Base-by-base conservation (phyloP, 1,140 invertebrate species). In the Trachelipus rathkii region DNA sequence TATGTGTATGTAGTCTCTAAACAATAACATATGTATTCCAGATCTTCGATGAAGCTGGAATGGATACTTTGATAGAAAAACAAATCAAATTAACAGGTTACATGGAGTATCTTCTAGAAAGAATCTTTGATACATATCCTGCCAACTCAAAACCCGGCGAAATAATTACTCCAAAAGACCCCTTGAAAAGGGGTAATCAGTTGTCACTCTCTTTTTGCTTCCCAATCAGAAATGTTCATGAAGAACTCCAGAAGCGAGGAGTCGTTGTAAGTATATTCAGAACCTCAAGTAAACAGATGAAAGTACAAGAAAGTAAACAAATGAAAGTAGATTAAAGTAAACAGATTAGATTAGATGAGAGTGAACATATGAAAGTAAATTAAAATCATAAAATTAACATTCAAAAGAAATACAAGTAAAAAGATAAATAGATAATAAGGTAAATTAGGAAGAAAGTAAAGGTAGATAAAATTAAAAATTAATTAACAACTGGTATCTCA, bases 21-120 rank as follows among this genome's bases (percentile, higher is more conserved):
- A 23, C 0, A 24, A 10, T n/a, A 33, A 23, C 1, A 44, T 72
- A 33, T 23, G 3, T 10, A 0, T 13, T 10, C 13, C 80, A 89
- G 88, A 85, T 89, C 44, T 89, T 87, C 79, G 84, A 85, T 23
- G 85, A 88, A 81, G 87, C 87, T 0, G 82, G 83, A 0, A 85
- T 89, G 82, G 81, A 85, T 44, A 83, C 85, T 19, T 76, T 89
- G 9, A 73, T 85, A 10, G 79, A 82, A 15, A 89, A 89, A 79
- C 88, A 88, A 19, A 83, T 82, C 73, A 82, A 89, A 21, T 80
- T 89, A n/a, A 89, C 89, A 4, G 88, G 86, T 0, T 89, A 89
- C 80, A 77, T 89, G 44, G 89, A 89, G 81, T 80, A 82, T 33
- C 84, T 89, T 15, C 10, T 81, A 9, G 70, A 75, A n/a, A 53